Evolutionary conservation across 2,113 vertebrate genomes (phyloP).

Genomic region (Rafetus swinhoei): DNA sequence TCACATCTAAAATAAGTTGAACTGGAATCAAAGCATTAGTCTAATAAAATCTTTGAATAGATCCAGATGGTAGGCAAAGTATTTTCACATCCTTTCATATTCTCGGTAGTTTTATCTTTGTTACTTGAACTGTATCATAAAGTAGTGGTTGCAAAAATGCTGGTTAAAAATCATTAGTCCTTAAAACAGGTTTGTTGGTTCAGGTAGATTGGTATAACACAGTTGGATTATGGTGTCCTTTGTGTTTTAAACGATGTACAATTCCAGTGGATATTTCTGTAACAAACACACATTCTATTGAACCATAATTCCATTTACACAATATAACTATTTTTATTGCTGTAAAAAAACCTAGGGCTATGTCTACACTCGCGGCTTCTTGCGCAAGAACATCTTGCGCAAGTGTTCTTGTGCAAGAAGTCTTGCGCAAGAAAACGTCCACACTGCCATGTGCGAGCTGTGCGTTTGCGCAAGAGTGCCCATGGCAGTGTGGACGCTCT

Average conservation of each 20-base stretch:
- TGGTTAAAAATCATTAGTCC: background rate
- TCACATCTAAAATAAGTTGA: background rate
- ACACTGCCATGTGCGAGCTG: too few species aligned
- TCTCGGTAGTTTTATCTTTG: constrained; percentile 13
- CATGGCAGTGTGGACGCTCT: too few species aligned
- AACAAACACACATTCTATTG: background rate
- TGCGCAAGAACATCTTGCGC: too few species aligned
- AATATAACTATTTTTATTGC: background rate
- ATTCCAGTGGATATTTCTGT: background rate
- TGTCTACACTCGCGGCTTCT: too few species aligned
- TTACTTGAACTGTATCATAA: background rate
- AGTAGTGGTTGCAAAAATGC: background rate
- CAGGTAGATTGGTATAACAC: background rate
- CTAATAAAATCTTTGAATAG: background rate
- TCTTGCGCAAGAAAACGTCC: too few species aligned
- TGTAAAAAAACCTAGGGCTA: background rate
- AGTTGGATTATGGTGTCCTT: background rate
- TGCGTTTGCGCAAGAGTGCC: too few species aligned
- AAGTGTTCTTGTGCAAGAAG: too few species aligned
- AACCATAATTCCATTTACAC: background rate
- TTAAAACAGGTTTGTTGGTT: background rate
- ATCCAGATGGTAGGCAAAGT: background rate
- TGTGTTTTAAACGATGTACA: background rate
- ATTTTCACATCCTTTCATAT: background rate
- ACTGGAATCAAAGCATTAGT: background rate